These are phyloP conservation scores for Esox lucius DNA, from an alignment of 2,797 vertebrate species.

Conservation along the genomic window DNA sequence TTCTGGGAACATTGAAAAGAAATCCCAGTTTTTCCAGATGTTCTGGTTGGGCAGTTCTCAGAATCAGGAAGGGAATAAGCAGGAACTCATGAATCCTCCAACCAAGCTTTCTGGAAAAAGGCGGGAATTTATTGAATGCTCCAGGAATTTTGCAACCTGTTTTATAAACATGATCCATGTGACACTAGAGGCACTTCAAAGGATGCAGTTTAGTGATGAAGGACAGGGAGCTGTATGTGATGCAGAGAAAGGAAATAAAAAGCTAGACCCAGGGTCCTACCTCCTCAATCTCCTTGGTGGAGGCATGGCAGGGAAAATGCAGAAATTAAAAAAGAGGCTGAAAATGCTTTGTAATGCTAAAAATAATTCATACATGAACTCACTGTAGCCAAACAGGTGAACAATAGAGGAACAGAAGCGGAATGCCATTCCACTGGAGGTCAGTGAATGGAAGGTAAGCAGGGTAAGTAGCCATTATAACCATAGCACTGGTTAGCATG, in stretches of 20 bases:
- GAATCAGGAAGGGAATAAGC: no score
- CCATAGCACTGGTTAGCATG: neutral
- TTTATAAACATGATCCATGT: constrained; percentile 9
- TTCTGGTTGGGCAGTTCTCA: no score
- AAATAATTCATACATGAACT: constrained; percentile 64
- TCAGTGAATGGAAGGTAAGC: neutral
- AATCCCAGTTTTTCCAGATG: no score
- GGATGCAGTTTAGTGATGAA: neutral
- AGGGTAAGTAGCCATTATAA: neutral
- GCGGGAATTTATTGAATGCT: no score
- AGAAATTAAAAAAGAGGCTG: constrained; percentile 83
- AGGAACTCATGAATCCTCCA: no score
- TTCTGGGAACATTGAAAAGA: no score
- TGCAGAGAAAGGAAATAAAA: constrained; percentile 22
- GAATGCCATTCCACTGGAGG: neutral
- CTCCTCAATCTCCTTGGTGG: constrained; percentile 95
- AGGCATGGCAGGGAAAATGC: constrained; percentile 90
- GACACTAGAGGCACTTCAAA: neutral
- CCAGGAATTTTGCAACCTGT: no score
- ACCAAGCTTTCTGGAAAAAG: no score
- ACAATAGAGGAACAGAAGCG: neutral
- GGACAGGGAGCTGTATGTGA: constrained; percentile 15
- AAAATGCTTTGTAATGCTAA: constrained; percentile 55
- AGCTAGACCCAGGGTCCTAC: constrained; percentile 79
- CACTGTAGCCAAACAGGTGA: constrained; percentile 3